Evolutionary conservation across 2,113 vertebrate species (phyloP).

Genomic region (Syngnathoides biaculeatus): DNA sequence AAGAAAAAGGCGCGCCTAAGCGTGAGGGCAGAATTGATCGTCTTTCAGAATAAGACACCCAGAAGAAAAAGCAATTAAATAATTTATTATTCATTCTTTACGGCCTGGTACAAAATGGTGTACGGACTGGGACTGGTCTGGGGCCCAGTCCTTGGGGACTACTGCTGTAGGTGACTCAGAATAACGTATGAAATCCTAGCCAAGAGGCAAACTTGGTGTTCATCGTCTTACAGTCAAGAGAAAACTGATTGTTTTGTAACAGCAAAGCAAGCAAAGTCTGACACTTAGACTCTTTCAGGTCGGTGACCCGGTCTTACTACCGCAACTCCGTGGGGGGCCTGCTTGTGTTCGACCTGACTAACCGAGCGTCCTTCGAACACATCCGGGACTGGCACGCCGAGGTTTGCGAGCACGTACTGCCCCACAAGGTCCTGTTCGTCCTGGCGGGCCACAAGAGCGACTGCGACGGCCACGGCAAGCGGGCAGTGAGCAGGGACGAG

Average conservation of each 20-base stretch:
- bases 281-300: slow-evolving; percentile 62
- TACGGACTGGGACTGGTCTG: too few relatives aligned
- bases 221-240: slow-evolving; percentile 37
- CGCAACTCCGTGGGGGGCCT: slow-evolving; percentile 79
- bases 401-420: slow-evolving; percentile 73
- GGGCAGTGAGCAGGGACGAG: slow-evolving; percentile 70
- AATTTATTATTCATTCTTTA: too few relatives aligned
- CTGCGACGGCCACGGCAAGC: slow-evolving; percentile 47
- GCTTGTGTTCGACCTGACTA: slow-evolving; percentile 81
- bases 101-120: too few relatives aligned
- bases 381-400: slow-evolving; percentile 77
- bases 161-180: not conserved
- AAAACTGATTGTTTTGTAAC: slow-evolving; percentile 31
- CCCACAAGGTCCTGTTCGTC: slow-evolving; percentile 71
- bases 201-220: slow-evolving; percentile 18
- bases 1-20: too few relatives aligned
- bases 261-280: slow-evolving; percentile 15
- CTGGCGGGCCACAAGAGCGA: slow-evolving; percentile 83
- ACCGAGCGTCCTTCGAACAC: slow-evolving; percentile 77
- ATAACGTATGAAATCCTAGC: slow-evolving; percentile 14
- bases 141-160: too few relatives aligned
- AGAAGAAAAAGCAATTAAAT: too few relatives aligned
- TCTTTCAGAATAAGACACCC: too few relatives aligned
- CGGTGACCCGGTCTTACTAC: slow-evolving; percentile 81
- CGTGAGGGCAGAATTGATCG: too few relatives aligned